phyloP scores from a whole-genome alignment of 1,140 invertebrate genomes.

The Listronotus oregonensis region DNA sequence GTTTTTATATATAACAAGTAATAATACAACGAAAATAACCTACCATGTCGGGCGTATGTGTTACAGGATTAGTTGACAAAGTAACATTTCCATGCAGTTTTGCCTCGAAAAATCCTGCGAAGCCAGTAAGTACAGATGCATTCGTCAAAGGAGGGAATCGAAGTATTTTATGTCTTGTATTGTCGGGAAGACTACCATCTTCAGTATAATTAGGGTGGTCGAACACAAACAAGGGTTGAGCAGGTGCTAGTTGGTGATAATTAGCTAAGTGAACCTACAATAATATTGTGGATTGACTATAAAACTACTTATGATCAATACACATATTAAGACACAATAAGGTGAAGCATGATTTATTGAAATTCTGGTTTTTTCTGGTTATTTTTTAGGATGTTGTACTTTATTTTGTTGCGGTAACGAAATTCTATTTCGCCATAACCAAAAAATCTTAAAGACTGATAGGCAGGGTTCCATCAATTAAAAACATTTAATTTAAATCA shows the following conservation, averaged over 20 bases:
- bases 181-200: conserved; percentile 63
- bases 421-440: no score
- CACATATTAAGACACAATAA: no score
- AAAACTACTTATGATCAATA: neutral
- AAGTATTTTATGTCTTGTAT: conserved; percentile 73
- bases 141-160: conserved; percentile 70
- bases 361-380: no score
- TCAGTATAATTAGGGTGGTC: conserved; percentile 78
- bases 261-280: conserved; percentile 76
- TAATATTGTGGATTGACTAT: neutral
- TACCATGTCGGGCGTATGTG: conserved; percentile 89
- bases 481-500: no score
- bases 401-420: no score
- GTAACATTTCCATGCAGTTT: conserved; percentile 82
- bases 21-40: conserved; percentile 49
- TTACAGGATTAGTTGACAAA: conserved; percentile 87
- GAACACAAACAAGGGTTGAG: conserved; percentile 83
- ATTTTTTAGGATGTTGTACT: no score
- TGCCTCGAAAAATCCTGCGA: conserved; percentile 94
- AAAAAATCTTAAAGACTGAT: no score
- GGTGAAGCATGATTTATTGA: no score
- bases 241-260: conserved; percentile 79
- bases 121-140: conserved; percentile 86
- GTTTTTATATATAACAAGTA: no score
- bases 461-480: no score